phyloP scores from a whole-genome alignment of 2,797 vertebrate species.

The Acanthurus tractus region DNA sequence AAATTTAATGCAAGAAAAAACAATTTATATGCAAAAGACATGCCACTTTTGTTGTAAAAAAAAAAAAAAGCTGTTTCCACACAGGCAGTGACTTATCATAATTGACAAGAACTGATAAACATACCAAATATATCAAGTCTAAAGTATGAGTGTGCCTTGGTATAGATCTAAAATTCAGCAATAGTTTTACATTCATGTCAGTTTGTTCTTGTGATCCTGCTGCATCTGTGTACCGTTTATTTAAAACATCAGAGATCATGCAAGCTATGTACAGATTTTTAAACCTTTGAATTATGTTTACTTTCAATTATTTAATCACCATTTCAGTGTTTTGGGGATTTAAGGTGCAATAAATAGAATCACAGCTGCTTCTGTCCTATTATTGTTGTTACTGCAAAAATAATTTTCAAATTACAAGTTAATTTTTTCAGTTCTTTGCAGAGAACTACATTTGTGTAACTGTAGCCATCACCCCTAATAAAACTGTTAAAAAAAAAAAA shows the following conservation, averaged over 20 bases:
- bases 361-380: not conserved
- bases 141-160: not conserved
- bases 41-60: too few species aligned
- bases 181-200: not conserved
- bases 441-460: not conserved
- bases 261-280: not conserved
- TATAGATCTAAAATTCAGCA: not conserved
- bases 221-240: not conserved
- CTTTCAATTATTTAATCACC: too few species aligned
- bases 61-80: too few species aligned
- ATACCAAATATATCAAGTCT: too few species aligned
- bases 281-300: not conserved
- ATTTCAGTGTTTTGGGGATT: too few species aligned
- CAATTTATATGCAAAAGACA: not conserved
- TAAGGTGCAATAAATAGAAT: not conserved
- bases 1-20: not conserved
- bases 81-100: too few species aligned
- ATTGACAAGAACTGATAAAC: too few species aligned
- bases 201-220: not conserved
- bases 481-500: too few species aligned
- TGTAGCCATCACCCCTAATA: not conserved
- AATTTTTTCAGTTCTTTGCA: not conserved
- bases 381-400: too few species aligned
- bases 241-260: not conserved
- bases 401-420: not conserved